A percentile compares a stretch with the other conserved stretches of the same genome.
Evolutionary conservation across 2,113 vertebrate species (phyloP).

Genomic region (Spermophilus dauricus): DNA sequence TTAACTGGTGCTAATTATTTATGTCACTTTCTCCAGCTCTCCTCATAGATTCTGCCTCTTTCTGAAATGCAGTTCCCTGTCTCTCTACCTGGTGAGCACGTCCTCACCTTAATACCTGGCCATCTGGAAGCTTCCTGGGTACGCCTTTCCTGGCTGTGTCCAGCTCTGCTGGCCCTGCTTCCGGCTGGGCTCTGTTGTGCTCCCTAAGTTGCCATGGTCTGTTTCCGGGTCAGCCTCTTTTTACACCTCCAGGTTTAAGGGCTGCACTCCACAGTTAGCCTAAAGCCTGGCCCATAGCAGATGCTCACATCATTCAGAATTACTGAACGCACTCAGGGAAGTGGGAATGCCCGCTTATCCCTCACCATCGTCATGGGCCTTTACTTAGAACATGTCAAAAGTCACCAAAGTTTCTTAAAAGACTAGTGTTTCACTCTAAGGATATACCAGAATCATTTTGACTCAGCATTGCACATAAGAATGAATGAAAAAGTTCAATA

Average conservation of each 20-base stretch:
- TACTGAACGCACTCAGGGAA: background rate
- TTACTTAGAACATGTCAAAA: no score
- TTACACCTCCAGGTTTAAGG: no score
- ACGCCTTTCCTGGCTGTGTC: background rate
- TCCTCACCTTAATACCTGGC: no score
- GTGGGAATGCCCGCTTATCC: background rate
- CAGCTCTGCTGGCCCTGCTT: no score
- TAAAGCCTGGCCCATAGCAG: background rate
- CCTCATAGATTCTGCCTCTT: background rate
- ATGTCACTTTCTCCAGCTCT: background rate
- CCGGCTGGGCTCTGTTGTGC: accelerated
- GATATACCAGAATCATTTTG: background rate
- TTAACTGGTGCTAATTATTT: background rate
- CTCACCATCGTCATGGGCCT: accelerated
- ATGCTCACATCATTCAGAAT: background rate
- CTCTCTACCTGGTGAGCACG: background rate
- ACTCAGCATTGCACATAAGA: background rate
- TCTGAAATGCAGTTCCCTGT: background rate
- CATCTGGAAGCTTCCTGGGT: background rate
- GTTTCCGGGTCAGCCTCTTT: background rate
- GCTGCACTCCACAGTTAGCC: background rate
- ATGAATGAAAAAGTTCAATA: background rate
- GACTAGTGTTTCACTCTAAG: background rate
- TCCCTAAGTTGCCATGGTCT: no score
- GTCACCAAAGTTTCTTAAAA: background rate